Percentiles rank a stretch among this genome's conserved stretches.
phyloP scores from a whole-genome alignment of 2,888 invertebrate species.

The Eupithecia subumbrata region DNA sequence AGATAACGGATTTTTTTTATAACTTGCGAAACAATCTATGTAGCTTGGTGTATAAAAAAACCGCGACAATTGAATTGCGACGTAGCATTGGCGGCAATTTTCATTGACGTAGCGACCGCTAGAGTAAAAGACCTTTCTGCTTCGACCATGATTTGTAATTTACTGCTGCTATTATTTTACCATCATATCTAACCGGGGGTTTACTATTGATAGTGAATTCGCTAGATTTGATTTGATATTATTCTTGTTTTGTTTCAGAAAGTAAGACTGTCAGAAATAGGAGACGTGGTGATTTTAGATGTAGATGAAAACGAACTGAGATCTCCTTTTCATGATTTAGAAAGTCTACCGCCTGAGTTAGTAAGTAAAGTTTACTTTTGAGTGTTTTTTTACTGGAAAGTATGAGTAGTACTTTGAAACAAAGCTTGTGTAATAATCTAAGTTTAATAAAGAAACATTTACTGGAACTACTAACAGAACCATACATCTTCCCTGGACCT shows the following conservation, averaged over 20 bases:
- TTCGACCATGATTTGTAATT: neutral
- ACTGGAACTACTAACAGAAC: no score
- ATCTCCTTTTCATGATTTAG: conserved; percentile 95
- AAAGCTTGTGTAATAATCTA: neutral
- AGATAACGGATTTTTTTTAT: no score
- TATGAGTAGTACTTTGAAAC: neutral
- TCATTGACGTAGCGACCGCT: no score
- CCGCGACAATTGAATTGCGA: neutral
- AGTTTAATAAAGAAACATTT: no score
- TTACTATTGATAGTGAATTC: neutral
- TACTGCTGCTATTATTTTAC: neutral
- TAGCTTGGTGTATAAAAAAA: neutral
- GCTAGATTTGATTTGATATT: neutral
- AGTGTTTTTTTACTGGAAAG: neutral
- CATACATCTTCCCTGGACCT: no score
- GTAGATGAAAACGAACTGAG: conserved; percentile 94
- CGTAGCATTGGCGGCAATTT: neutral
- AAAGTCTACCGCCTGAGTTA: conserved; percentile 94
- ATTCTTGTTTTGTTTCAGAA: conserved; percentile 81
- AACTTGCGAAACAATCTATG: neutral
- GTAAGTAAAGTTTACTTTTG: conserved; percentile 77
- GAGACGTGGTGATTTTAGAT: conserved; percentile 97
- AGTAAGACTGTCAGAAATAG: conserved; percentile 92
- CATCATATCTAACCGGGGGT: neutral
- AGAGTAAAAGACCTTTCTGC: neutral